Base-by-base conservation (phyloP, 2,888 invertebrate species). In the Lycaena phlaeas region DNA sequence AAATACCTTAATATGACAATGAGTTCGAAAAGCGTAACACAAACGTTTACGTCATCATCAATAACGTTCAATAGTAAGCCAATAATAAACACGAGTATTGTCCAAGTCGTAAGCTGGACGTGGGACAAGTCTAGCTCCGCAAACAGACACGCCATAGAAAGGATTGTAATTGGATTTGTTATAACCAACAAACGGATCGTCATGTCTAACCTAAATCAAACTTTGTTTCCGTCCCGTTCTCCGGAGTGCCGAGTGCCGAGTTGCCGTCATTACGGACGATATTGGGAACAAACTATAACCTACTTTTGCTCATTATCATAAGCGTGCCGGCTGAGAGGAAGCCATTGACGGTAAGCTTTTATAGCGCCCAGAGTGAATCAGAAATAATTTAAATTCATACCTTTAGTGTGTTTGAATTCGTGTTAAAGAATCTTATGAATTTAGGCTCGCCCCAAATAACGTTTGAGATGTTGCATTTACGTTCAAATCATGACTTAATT, bases 141-240 rank as follows among this genome's bases (percentile, higher is more conserved):
- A 39, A 28, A 42, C 41, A 38, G 40, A 45, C 41, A 48, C 39
- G 36, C 28, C 38, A 43, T 37, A 40, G 41, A 44, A 47, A 44
- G 36, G 42, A 41, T 49, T 49, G 46, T 54, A 52, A 54, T 54
- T 51, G 51, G 53, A 47, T 51, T 48, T 45, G 47, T 48, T 54
- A 53, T 54, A 54, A 50, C 49, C 49, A 39, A 45, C 44, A 45
- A 52, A 45, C 49, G 50, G 53, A 48, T 53, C 50, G 53, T 50
- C 50, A 44, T 51, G 64, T 73, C 71, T 70, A 65, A 78, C 78
- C 76, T 75, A 70, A 77, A 79, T 78, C 72, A 77, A 79, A 79
- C 68, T 79, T 78, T 70, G 68, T 64, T 66, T 71, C 77, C 78
- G 59, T 49, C 56, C 77, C 71, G 77, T 71, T 57, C 56, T 49